Base-by-base conservation (phyloP, 2,888 invertebrate genomes). In the Brachyopa scutellaris region DNA sequence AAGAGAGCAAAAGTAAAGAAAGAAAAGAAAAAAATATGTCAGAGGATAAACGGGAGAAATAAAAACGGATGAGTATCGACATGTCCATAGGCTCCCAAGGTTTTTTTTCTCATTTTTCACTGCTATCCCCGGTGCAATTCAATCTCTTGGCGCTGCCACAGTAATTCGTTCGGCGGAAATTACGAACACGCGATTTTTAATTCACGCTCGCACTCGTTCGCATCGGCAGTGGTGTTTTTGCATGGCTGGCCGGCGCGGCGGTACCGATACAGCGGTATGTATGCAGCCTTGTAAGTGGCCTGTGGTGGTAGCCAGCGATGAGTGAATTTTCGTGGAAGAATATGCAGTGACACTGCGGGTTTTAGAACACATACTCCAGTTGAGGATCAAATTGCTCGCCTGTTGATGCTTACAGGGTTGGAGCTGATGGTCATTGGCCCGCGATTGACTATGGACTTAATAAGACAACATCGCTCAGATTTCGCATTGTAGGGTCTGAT, bases 161-260 rank as follows among this genome's bases (percentile, higher is more conserved):
- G 67, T 83, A 83, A 78, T 83, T 83, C 78, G 78, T 83, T 83
- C 78, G 78, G 88, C 88, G 87, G 88, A 87, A 87, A 87, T 87
- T 87, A 87, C 86, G 86, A 87, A 87, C 87, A 87, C 87, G 87
- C 87, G 88, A 87, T 87, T 87, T 87, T 87, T 88, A 87, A 88
- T 88, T 87, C 86, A 86, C 86, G 86, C 87, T 83, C 66, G 80
- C 62, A 74, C 74, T 80, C 55, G 49, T 80, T 55, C 69, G 82
- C 45, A 23, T 64, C 23, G 55, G 11, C 55, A 64, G 45, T 45
- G 64, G 40, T 64, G 67, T 55, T 42, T 57, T 17, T 62, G 36
- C 61, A 61, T 15, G 57, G 53, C 47, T n/a, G 59, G 66, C 47
- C 26, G 26, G 57, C 49, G 55, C 29, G 53, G 53, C 26, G n/a